These are phyloP conservation scores for Hedya salicella DNA, from an alignment of 2,888 invertebrate species.

Conservation along the genomic window DNA sequence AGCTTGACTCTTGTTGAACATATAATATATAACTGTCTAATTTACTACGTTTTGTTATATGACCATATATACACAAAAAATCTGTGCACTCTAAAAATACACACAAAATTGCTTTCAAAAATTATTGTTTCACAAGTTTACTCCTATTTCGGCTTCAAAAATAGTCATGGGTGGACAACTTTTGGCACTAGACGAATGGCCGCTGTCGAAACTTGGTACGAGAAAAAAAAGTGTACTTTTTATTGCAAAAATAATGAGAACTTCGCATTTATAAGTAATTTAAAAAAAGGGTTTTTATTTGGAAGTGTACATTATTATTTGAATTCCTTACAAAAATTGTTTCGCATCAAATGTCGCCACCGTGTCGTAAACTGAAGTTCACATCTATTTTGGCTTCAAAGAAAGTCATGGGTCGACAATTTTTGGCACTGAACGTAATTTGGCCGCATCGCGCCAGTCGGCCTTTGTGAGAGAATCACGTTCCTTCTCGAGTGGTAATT, in stretches of 20 bases:
- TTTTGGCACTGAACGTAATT: constrained; percentile 44
- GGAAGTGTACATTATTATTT: too few relatives aligned
- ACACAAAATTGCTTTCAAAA: background rate
- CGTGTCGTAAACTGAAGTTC: constrained; percentile 17
- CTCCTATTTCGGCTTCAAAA: constrained; percentile 39
- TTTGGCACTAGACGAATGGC: constrained; percentile 40
- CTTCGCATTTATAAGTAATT: too few relatives aligned
- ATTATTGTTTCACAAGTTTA: constrained; percentile 1
- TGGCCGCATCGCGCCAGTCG: constrained; percentile 20
- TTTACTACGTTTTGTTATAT: too few relatives aligned
- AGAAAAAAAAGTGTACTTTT: too few relatives aligned
- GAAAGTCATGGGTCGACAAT: constrained; percentile 45
- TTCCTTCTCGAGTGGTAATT: constrained; percentile 42
- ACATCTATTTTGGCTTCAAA: constrained; percentile 40
- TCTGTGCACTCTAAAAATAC: too few relatives aligned
- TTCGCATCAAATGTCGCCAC: background rate
- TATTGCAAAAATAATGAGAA: too few relatives aligned
- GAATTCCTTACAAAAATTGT: background rate
- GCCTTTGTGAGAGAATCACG: constrained; percentile 44
- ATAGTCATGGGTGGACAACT: constrained; percentile 45
- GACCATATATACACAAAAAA: too few relatives aligned
- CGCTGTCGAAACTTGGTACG: too few relatives aligned
- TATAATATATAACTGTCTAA: too few relatives aligned
- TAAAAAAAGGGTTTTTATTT: too few relatives aligned
- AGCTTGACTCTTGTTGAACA: too few relatives aligned